Base-by-base conservation (phyloP, 2,113 vertebrate genomes). In the Sceloporus undulatus region DNA sequence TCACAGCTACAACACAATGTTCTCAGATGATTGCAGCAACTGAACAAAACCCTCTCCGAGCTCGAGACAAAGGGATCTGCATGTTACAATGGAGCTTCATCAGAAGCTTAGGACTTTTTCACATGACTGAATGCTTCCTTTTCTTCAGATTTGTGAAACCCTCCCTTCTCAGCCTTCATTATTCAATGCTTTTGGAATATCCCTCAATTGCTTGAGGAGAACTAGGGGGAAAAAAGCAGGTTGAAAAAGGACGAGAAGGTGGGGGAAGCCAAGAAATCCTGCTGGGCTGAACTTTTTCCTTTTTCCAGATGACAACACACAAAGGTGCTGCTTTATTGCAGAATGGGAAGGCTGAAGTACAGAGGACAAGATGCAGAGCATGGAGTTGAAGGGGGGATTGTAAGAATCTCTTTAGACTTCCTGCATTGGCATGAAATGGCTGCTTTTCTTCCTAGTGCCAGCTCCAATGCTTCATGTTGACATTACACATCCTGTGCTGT, bases 401-500 rank as follows among this genome's bases (percentile, higher is more conserved):
- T 21, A 19, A 34, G 90, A 94, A 94, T 94, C 96, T 95, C 89
- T 85, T 92, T 95, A 93, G 95, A 93, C 94, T 97, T 96, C 96
- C 95, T 97, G 95, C 95, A 95, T 93, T 97, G 97, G 96, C 97
- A 97, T 97, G 96, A 97, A 97, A 97, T 96, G 97, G 97, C 96
- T 96, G 96, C 97, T 97, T 97, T 96, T 95, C 96, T 95, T 96
- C 95, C 95, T 94, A 94, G 95, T 97, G 97, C 97, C 96, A 97
- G 95, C 97, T 97, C 96, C 96, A 96, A 96, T 97, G 96, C 96
- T 95, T 98, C 96, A 96, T 97, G 98, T 98, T 97, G 96, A 97
- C 97, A 97, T 97, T 97, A 97, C 97, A 98, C 96, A 98, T 97
- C 96, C 98, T 98, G 97, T 96, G 94, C 95, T 97, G 97, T 94